phyloP scores from a whole-genome alignment of 2,888 invertebrate species.

The Drosophila longiperda region DNA sequence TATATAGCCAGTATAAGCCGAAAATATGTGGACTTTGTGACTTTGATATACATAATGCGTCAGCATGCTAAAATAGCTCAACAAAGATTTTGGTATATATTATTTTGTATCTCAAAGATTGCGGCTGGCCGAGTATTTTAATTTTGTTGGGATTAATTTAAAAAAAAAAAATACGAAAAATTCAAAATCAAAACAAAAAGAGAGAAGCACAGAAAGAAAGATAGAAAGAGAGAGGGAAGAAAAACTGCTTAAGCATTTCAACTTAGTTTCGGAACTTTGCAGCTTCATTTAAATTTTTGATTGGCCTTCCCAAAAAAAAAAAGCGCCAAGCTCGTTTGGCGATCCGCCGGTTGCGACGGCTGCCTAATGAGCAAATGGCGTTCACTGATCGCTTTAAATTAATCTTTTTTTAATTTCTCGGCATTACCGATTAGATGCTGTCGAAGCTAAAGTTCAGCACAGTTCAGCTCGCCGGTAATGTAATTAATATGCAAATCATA shows the following conservation, averaged over 20 bases:
- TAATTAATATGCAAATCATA: constrained; percentile 80
- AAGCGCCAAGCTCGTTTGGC: constrained; percentile 60
- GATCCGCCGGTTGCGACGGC: constrained; percentile 50
- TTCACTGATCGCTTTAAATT: constrained; percentile 80
- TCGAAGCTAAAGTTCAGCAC: constrained; percentile 74
- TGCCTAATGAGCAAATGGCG: constrained; percentile 79
- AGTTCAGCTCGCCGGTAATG: constrained; percentile 69
- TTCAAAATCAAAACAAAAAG: constrained; percentile 15
- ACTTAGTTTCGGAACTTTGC: constrained; percentile 75
- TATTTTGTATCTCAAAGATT: constrained; percentile 54
- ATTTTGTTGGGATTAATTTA: constrained; percentile 70
- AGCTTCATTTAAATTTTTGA: constrained; percentile 81
- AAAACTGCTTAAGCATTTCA: constrained; percentile 55
- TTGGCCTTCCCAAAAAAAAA: constrained; percentile 59
- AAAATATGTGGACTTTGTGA: constrained; percentile 18
- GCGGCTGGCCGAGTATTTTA: constrained; percentile 51
- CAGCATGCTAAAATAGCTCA: constrained; percentile 66
- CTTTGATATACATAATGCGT: constrained; percentile 47
- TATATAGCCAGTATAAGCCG: constrained; percentile 1
- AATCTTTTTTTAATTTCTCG: constrained; percentile 79
- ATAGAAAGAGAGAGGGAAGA: neutral
- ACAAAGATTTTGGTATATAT: constrained; percentile 30
- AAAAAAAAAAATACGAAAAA: constrained; percentile 57
- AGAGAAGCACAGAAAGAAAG: neutral
- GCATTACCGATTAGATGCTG: constrained; percentile 79